phyloP scores from a whole-genome alignment of 2,797 vertebrate species.

The Tokudaia tokunoshimensis region DNA sequence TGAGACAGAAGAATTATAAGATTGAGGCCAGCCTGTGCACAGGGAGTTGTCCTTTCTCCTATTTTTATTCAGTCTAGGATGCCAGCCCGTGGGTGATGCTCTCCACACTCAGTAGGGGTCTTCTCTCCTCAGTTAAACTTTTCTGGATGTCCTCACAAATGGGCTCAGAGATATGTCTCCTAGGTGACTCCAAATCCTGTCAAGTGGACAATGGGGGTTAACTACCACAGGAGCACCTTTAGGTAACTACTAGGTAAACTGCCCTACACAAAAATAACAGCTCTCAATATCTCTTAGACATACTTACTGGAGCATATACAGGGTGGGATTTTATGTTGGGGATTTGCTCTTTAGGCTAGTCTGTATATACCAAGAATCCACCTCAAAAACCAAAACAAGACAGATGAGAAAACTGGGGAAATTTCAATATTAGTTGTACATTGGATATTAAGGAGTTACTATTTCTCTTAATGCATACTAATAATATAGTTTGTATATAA shows the following conservation, averaged over 20 bases:
- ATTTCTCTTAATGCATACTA: slow-evolving; percentile 11
- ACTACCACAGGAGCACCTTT: background rate
- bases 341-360: background rate
- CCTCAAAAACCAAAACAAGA: background rate
- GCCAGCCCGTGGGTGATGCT: background rate
- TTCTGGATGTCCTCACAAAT: background rate
- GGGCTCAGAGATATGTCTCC: background rate
- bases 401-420: background rate
- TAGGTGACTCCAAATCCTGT: background rate
- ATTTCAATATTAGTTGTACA: slow-evolving; percentile 18
- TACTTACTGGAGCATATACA: too few relatives aligned
- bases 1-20: background rate
- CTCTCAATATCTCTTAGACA: background rate
- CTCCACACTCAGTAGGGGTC: background rate
- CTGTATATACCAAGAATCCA: background rate
- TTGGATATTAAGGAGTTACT: slow-evolving; percentile 10
- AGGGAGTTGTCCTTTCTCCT: background rate
- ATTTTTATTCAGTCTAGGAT: background rate
- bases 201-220: background rate
- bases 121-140: background rate
- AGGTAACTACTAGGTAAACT: background rate
- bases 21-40: background rate
- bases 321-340: background rate
- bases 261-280: background rate
- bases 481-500: slow-evolving; percentile 16